Conservation (phyloP, 92 coral and sea anemone species). For the Phenganax stokvisi region DNA sequence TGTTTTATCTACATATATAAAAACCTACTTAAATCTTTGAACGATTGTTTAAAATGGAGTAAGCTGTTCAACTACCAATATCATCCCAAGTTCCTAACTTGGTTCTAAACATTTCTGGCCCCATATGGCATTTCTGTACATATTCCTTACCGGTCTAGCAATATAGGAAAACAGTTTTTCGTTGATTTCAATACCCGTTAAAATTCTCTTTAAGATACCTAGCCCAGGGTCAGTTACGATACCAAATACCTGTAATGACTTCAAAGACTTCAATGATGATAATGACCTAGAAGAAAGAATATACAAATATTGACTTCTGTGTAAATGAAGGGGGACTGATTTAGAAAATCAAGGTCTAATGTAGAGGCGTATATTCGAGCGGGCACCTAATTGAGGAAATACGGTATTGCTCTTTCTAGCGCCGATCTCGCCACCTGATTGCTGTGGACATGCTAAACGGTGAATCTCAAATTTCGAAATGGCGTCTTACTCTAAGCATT, state of each 20-base stretch:
- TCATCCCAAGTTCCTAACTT: background rate
- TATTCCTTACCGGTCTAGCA: conserved; percentile 70
- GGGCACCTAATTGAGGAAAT: background rate
- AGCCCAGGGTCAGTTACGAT: conserved; percentile 64
- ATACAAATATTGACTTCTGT: background rate
- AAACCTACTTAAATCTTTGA: no score
- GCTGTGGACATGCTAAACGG: background rate
- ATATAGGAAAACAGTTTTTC: conserved; percentile 64
- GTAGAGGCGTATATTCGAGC: no score
- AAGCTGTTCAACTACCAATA: background rate
- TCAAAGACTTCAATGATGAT: conserved; percentile 54
- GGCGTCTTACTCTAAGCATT: conserved; percentile 61
- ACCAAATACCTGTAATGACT: conserved; percentile 72
- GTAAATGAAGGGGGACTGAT: background rate
- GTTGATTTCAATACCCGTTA: conserved; percentile 60
- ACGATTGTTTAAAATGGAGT: no score
- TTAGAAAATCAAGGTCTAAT: background rate
- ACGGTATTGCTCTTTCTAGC: background rate
- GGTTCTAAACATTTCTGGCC: conserved; percentile 52
- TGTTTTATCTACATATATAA: no score
- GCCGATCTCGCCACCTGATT: background rate
- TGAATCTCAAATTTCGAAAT: background rate
- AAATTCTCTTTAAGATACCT: conserved; percentile 53
- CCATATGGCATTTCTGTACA: conserved; percentile 72
- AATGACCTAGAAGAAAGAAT: conserved; percentile 48